These are phyloP conservation scores for Drosophila meridiana DNA, from an alignment of 2,888 invertebrate species.

Conservation along the genomic window DNA sequence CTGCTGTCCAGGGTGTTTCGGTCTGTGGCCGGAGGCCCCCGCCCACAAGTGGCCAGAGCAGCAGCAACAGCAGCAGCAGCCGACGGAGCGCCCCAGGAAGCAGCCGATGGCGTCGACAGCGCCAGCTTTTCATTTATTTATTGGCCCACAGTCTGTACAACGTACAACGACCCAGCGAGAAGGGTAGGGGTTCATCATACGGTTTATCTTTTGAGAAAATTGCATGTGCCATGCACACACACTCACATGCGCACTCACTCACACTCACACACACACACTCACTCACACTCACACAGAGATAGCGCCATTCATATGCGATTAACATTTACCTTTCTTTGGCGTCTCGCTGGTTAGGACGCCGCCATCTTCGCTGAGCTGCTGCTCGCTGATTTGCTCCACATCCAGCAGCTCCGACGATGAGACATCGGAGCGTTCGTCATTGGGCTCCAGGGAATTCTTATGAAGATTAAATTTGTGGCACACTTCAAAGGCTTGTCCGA, in stretches of 20 bases:
- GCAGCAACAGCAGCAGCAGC: slow-evolving; percentile 11
- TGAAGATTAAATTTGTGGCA: slow-evolving; percentile 97
- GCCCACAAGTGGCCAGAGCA: slow-evolving; percentile 36
- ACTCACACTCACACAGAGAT: not conserved
- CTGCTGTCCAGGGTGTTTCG: slow-evolving; percentile 40
- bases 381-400: slow-evolving; percentile 84
- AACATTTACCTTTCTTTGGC: slow-evolving; percentile 87
- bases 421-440: slow-evolving; percentile 85
- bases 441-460: slow-evolving; percentile 85
- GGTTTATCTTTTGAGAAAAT: slow-evolving; percentile 41
- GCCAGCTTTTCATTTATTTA: slow-evolving; percentile 72
- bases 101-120: slow-evolving; percentile 43
- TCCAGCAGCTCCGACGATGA: slow-evolving; percentile 84
- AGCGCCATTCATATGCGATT: not conserved
- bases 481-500: slow-evolving; percentile 99
- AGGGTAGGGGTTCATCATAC: slow-evolving; percentile 33
- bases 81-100: slow-evolving; percentile 50
- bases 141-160: slow-evolving; percentile 38
- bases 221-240: slow-evolving; percentile 13
- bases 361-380: slow-evolving; percentile 85
- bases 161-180: slow-evolving; percentile 44
- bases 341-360: slow-evolving; percentile 83
- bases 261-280: not conserved
- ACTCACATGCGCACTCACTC: not conserved
- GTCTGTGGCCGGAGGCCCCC: slow-evolving; percentile 17